Evolutionary conservation across 2,113 vertebrate genomes (phyloP).

Genomic region (Polyodon spathula): DNA sequence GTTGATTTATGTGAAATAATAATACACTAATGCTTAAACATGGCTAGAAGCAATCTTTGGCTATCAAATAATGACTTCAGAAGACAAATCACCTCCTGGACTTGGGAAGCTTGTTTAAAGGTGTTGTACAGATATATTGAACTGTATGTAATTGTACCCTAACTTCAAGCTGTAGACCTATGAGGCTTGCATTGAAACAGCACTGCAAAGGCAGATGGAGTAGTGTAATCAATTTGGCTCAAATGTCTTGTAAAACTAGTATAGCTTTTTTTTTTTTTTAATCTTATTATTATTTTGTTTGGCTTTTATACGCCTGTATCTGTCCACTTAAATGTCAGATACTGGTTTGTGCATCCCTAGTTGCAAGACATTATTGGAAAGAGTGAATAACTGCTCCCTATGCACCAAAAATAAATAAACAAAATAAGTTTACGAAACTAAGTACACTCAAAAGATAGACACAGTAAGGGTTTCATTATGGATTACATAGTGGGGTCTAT

Average conservation of each 20-base stretch:
- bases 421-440: too few species aligned
- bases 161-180: constrained; percentile 94
- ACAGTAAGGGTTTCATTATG: too few species aligned
- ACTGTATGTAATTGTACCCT: constrained; percentile 99
- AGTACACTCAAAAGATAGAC: too few species aligned
- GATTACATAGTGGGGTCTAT: too few species aligned
- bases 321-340: neutral
- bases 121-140: constrained; percentile 99
- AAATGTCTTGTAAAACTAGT: constrained; percentile 26
- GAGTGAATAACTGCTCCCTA: too few species aligned
- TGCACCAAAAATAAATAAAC: too few species aligned
- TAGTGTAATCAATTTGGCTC: constrained; percentile 79
- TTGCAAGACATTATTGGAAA: neutral
- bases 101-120: constrained; percentile 99
- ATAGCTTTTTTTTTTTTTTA: constrained; percentile 7
- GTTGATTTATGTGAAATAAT: constrained; percentile 99
- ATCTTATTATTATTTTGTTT: neutral
- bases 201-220: constrained; percentile 76
- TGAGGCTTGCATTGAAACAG: constrained; percentile 77
- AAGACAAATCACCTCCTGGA: constrained; percentile 97
- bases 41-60: constrained; percentile 95
- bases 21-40: constrained; percentile 99
- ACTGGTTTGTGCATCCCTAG: neutral
- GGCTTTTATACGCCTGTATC: neutral
- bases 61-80: constrained; percentile 99